phyloP scores from a whole-genome alignment of 1,140 invertebrate species.

The Bilobella aurantiaca region DNA sequence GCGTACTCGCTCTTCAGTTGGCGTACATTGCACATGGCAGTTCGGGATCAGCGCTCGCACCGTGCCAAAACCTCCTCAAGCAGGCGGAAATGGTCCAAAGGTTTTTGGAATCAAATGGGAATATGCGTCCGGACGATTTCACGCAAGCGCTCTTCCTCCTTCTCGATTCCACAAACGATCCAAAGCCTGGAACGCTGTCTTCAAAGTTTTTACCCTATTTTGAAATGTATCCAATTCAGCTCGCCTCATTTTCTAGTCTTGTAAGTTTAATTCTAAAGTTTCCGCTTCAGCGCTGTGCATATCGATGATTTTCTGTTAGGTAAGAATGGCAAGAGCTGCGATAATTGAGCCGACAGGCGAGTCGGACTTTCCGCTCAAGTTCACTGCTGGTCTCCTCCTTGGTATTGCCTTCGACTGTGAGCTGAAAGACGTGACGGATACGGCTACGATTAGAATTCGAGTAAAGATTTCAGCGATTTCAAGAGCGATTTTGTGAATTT shows the following conservation, averaged over 20 bases:
- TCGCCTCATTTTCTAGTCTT: constrained; percentile 30
- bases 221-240: constrained; percentile 42
- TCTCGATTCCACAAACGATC: constrained; percentile 63
- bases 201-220: constrained; percentile 70
- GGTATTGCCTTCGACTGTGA: constrained; percentile 76
- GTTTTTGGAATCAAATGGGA: constrained; percentile 37
- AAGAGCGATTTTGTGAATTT: background rate
- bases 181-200: constrained; percentile 70
- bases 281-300: background rate
- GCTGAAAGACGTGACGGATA: constrained; percentile 64
- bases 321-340: constrained; percentile 63
- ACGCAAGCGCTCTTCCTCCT: constrained; percentile 66
- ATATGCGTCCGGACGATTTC: constrained; percentile 56
- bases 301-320: constrained; percentile 41
- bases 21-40: constrained; percentile 57
- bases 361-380: constrained; percentile 76
- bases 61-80: constrained; percentile 53
- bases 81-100: constrained; percentile 51
- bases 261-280: constrained; percentile 19
- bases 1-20: constrained; percentile 71
- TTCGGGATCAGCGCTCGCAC: constrained; percentile 50
- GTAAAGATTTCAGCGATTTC: constrained; percentile 11
- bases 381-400: constrained; percentile 80
- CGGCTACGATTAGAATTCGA: constrained; percentile 61
- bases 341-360: constrained; percentile 75